These are phyloP conservation scores for Phrynosoma blainvillii DNA, from an alignment of 2,113 vertebrate genomes.

Conservation along the genomic window DNA sequence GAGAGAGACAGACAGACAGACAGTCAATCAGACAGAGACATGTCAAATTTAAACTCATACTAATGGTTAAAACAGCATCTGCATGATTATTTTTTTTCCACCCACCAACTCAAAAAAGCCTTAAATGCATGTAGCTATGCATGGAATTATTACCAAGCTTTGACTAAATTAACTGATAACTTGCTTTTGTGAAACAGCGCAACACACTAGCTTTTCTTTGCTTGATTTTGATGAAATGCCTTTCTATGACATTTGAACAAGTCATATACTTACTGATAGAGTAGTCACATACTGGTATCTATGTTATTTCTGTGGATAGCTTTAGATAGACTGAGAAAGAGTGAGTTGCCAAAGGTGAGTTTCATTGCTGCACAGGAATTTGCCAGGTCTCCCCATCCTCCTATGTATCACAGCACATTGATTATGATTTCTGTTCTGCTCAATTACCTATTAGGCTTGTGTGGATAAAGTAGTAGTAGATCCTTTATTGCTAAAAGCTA, in stretches of 20 bases:
- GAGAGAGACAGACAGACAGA: too few species aligned
- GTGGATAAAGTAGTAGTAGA: too few species aligned
- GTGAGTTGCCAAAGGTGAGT: background rate
- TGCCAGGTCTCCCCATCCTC: background rate
- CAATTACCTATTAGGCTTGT: background rate
- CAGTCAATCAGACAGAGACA: too few species aligned
- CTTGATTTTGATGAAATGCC: background rate
- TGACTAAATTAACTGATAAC: conserved; percentile 43
- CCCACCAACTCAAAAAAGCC: background rate
- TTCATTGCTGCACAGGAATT: background rate
- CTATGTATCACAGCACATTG: background rate
- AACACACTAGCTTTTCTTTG: background rate
- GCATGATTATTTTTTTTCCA: background rate
- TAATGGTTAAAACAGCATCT: background rate
- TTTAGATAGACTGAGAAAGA: background rate
- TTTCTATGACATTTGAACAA: conserved; percentile 35
- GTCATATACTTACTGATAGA: background rate
- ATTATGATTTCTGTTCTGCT: background rate
- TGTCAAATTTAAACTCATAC: too few species aligned
- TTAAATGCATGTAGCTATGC: background rate
- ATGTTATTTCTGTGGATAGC: too few species aligned
- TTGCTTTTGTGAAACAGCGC: conserved; percentile 38
- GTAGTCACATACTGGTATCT: background rate
- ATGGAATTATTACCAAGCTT: background rate
- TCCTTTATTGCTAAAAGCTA: too few species aligned